A percentile compares a stretch with the other conserved stretches of the same genome.
phyloP scores from a whole-genome alignment of 2,113 vertebrate genomes.

The Euleptes europaea region DNA sequence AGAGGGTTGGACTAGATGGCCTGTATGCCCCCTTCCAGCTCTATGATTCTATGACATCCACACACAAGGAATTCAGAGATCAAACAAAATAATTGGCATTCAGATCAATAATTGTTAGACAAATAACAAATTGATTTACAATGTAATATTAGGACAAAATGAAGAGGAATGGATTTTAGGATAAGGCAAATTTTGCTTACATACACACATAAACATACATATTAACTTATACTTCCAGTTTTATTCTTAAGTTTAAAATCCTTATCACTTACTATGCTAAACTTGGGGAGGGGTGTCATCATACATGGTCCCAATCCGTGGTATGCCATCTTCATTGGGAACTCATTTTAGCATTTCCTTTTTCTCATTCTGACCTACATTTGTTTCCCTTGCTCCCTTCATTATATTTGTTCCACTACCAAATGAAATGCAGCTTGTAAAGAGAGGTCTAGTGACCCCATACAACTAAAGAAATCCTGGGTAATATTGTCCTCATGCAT shows the following conservation, averaged over 20 bases:
- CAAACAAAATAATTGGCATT: not conserved
- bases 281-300: not conserved
- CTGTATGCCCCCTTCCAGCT: too few species aligned
- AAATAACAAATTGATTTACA: slow-evolving; percentile 1
- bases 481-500: not conserved
- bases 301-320: not conserved
- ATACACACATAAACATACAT: too few species aligned
- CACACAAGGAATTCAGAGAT: too few species aligned
- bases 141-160: not conserved
- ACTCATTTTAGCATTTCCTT: too few species aligned
- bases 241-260: not conserved
- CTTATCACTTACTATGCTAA: not conserved
- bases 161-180: not conserved
- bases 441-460: not conserved
- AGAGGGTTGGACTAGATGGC: too few species aligned
- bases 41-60: too few species aligned
- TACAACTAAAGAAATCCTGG: not conserved
- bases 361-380: not conserved
- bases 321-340: not conserved
- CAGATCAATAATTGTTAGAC: not conserved
- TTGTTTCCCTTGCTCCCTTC: too few species aligned
- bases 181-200: not conserved
- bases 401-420: too few species aligned
- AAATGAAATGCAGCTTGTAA: not conserved
- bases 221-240: not conserved